Evolutionary conservation across 2,888 invertebrate genomes (phyloP), one percentile per base, ranked within the genome.

Genomic region (Apotomis turbidana): DNA sequence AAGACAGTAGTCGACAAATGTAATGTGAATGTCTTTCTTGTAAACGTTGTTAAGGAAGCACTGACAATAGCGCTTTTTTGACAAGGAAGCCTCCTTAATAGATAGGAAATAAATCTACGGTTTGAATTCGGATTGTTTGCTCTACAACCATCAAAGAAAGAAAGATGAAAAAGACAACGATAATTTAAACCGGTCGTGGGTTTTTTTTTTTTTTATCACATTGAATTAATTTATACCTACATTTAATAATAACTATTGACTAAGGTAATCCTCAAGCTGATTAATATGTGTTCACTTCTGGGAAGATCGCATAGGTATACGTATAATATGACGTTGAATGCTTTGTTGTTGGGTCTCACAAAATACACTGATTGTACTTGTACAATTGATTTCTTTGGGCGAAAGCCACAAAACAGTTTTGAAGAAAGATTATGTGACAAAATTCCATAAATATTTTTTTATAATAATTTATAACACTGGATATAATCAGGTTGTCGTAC

Each of bases 91-190:
- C 68, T 3, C 15, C 9, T 44, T 36, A 13, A 69, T 54, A 13
- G 54, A 59, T 68, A 44, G 44, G 8, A 64, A 70, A 54, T 63
- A 38, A 59, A 64, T 10, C 59, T 15, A 36, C 36, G 44, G 54
- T 70, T 59, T 27, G 27, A 64, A 59, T 59, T 58, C 8, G 6
- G 52, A 36, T 70, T 66, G 64, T 70, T 66, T 70, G 58, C 12
- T 60, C 8, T 54, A 36, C 52, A 15, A 54, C 36, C 44, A 70
- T 66, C 64, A 66, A 59, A 64, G 27, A 63, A 51, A 15, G 58
- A 27, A 58, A 52, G 15, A 58, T 58, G 51, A 62, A 70, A 70
- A 57, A 49, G 51, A 27, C 70, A 57, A 49, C 13, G 57, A 15
- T 70, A 70, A 63, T 70, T 27, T 57, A 64, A 70, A 58, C 38